A percentile compares a stretch with the other conserved stretches of the same genome.
Evolutionary conservation across 1,140 invertebrate species (phyloP).

Genomic region (Cydia amplana): DNA sequence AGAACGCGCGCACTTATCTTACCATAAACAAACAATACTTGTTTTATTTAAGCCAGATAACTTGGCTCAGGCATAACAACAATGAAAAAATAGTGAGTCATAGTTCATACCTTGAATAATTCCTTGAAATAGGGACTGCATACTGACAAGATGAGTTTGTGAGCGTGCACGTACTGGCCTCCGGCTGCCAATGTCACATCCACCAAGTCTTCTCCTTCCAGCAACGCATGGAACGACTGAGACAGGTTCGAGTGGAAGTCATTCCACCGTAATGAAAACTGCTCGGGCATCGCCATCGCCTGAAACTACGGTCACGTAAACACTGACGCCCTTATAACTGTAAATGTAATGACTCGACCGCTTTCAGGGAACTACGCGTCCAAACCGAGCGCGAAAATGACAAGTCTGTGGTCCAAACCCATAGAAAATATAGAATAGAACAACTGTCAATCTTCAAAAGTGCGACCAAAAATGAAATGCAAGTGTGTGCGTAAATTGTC

Average conservation of each 20-base stretch:
- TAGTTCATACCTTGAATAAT: constrained; percentile 85
- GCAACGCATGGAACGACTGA: constrained; percentile 83
- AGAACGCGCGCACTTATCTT: constrained; percentile 20
- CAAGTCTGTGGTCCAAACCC: no score
- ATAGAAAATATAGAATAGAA: no score
- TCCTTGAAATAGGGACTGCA: constrained; percentile 87
- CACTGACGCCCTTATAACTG: constrained; percentile 49
- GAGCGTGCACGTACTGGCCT: constrained; percentile 84
- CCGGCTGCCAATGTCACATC: constrained; percentile 88
- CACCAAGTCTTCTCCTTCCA: constrained; percentile 84
- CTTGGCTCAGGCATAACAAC: constrained; percentile 30
- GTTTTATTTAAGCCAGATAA: constrained; percentile 29
- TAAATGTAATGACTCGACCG: constrained; percentile 47
- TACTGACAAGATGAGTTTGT: constrained; percentile 85
- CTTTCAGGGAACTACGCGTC: constrained; percentile 73
- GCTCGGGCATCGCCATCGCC: constrained; percentile 80
- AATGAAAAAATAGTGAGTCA: constrained; percentile 59
- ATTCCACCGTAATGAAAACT: constrained; percentile 92
- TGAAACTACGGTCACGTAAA: constrained; percentile 43
- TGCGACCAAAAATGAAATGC: no score
- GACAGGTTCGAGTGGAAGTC: constrained; percentile 90
- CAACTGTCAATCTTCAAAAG: no score
- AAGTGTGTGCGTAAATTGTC: no score
- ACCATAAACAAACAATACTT: constrained; percentile 28
- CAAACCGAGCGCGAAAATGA: no score